Evolutionary conservation across 2,888 invertebrate species (phyloP), one percentile per base, ranked within the genome.

Genomic region (Nudaria mundana): DNA sequence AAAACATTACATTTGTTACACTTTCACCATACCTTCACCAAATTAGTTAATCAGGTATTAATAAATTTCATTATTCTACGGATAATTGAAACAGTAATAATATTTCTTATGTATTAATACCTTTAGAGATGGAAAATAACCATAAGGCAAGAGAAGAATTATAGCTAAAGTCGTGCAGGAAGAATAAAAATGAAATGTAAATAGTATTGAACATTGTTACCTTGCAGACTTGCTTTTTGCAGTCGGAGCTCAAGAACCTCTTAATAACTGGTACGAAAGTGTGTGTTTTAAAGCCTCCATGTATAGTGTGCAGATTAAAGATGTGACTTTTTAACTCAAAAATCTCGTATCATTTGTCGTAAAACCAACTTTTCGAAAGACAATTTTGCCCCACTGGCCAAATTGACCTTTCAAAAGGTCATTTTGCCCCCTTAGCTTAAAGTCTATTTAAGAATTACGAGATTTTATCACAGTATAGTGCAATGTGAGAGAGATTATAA

Each of bases 81-180:
- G n/a, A n/a, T n/a, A 7, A 7, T 10, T 20, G 20, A 13, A 11
- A 10, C 8, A 5, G 18, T 18, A 8, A 18, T 12, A 25, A 2
- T 10, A 24, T n/a, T 10, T 1, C 15, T 24, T 13, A 37, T 26
- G 20, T 25, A 5, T 22, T 23, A 24, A 37, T 24, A 37, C 35
- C 22, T 20, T 26, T 14, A 2, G 18, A 30, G 37, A 47, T 36
- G 40, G 16, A 33, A 33, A 44, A 47, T 39, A 44, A 16, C 23
- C 25, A 25, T 12, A 34, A 46, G 44, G 56, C 52, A 47, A 66
- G 52, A 44, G 32, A 44, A 48, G 38, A 54, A 47, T 13, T 22
- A 44, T 50, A 57, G 56, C 60, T 37, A 24, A 44, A 45, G 37
- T 51, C 66, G 66, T 68, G 67, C 66, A 59, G 22, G 47, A 36